Percentiles rank a stretch among this genome's conserved stretches.
These are phyloP conservation scores for Tiliqua scincoides DNA, from an alignment of 2,113 vertebrate genomes.

Conservation along the genomic window DNA sequence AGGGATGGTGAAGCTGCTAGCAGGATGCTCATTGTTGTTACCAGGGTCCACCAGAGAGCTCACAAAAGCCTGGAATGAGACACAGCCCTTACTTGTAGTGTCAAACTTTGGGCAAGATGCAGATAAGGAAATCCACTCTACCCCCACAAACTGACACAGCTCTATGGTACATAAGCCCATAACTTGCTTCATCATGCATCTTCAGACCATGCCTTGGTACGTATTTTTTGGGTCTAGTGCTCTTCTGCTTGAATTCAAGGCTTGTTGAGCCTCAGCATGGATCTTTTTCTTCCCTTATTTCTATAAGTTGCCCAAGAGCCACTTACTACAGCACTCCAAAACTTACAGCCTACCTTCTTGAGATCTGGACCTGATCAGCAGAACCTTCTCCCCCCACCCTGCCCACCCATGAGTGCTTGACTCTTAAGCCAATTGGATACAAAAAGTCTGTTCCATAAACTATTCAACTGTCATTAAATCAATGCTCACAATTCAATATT, in stretches of 20 bases:
- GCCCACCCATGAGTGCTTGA: background rate
- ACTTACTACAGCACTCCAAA: background rate
- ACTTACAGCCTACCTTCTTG: background rate
- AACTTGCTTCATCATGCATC: background rate
- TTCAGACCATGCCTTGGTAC: background rate
- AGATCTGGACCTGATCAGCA: background rate
- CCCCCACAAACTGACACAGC: too few species aligned
- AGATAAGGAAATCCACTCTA: too few species aligned
- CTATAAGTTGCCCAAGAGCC: background rate
- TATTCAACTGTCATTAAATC: background rate
- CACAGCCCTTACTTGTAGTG: too few species aligned
- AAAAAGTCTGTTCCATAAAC: background rate
- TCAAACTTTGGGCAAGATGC: too few species aligned
- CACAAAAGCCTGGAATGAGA: too few species aligned
- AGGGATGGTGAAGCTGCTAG: background rate
- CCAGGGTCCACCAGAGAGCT: background rate
- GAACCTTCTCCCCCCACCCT: too few species aligned
- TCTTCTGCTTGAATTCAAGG: background rate
- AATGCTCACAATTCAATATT: slow-evolving; percentile 16
- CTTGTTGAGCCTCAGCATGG: background rate
- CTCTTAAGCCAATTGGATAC: background rate
- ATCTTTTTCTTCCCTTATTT: background rate
- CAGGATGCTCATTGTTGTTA: background rate
- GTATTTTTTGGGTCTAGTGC: background rate
- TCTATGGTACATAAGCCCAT: too few species aligned